A percentile compares a stretch with the other conserved stretches of the same genome.
Conservation (phyloP, 2,113 vertebrate genomes). For the Lichenostomus cassidix region DNA sequence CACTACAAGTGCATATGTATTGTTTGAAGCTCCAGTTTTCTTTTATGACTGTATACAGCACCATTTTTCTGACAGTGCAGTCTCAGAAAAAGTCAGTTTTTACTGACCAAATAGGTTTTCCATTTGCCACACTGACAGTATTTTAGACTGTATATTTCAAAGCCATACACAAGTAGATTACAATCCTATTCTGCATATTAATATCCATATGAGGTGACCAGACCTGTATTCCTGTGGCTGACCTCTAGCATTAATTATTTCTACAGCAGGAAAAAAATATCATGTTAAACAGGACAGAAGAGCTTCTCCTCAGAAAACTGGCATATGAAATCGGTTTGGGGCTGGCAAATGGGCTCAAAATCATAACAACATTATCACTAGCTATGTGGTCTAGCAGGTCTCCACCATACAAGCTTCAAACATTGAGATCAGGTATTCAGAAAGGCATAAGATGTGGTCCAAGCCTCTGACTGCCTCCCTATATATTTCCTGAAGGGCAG, state of each 20-base stretch:
- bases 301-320: neutral
- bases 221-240: neutral
- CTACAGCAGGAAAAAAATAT: neutral
- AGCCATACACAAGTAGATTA: neutral
- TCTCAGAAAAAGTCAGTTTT: neutral
- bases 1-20: neutral
- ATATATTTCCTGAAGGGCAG: neutral
- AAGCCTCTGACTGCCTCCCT: neutral
- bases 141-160: neutral
- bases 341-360: neutral
- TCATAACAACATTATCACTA: neutral
- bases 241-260: neutral
- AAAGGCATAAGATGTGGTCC: neutral
- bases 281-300: neutral
- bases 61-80: neutral
- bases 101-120: neutral
- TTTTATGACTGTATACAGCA: neutral
- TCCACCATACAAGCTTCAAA: conserved; percentile 7
- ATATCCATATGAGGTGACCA: neutral
- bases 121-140: neutral
- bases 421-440: neutral
- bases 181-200: neutral
- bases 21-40: neutral
- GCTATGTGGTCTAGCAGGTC: neutral
- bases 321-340: neutral